Base-by-base conservation (phyloP, 2,888 invertebrate species). In the Zaprionus bogoriensis region DNA sequence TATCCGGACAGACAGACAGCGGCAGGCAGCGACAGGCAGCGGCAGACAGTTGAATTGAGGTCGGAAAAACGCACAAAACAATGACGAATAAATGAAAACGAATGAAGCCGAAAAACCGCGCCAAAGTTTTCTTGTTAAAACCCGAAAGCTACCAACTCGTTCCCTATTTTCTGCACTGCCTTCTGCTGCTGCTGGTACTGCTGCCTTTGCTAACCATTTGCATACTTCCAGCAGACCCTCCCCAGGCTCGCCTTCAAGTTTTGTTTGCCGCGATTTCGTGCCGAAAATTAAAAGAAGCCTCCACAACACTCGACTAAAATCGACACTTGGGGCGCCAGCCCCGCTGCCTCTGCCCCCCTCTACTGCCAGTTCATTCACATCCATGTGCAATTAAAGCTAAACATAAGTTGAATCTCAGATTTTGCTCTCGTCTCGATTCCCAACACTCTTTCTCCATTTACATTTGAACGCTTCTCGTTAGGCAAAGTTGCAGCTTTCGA, bases 81-180 rank as follows among this genome's bases (percentile, higher is more conserved):
- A 74, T 74, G 66, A 57, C 32, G 47, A 79, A 76, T 75, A 64
- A 75, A 68, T 81, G 68, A 75, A 77, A 83, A 62, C 71, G 74
- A 79, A 79, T 79, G 58, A 71, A 71, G 80, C 67, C 48, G 50
- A 69, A 83, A 78, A 70, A 75, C 75, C 63, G 51, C 69, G 66
- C 57, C 17, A 76, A 85, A 79, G 63, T 79, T 79, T 77, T 71
- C 79, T 77, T 79, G 68, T 79, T 80, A 77, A 71, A 62, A 38
- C 55, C 72, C 46, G 42, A 69, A 70, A 71, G n/a, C 66, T 60
- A 53, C 54, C 65, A 70, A 65, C 59, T 52, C 61, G 28, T 48
- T 52, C 62, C 53, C 61, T 57, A 42, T 20, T 41, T 30, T 14
- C 27, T 22, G 2, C 28, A 17, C 30, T 9, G 3, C 14, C 19